phyloP scores from a whole-genome alignment of 2,888 invertebrate genomes.

The Polymixis lichenea region DNA sequence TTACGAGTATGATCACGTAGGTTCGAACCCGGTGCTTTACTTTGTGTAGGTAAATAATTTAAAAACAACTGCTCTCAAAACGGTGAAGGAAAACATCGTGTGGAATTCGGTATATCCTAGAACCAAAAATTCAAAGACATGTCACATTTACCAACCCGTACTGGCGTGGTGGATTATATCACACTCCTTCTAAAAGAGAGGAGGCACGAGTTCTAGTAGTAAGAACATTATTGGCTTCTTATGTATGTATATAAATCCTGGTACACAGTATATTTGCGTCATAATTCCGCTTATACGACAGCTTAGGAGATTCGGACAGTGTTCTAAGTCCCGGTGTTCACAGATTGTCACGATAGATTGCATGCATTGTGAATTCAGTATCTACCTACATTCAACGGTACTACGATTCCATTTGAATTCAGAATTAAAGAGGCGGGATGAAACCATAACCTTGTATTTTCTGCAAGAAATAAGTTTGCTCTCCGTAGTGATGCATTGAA shows the following conservation, averaged over 20 bases:
- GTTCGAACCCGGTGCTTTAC: too few relatives aligned
- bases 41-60: too few relatives aligned
- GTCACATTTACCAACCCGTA: too few relatives aligned
- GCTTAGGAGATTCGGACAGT: not conserved
- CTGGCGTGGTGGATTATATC: too few relatives aligned
- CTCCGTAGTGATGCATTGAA: not conserved
- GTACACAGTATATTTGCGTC: slow-evolving; percentile 12
- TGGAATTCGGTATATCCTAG: too few relatives aligned
- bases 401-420: not conserved
- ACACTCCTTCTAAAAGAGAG: too few relatives aligned
- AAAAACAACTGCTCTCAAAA: too few relatives aligned
- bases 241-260: not conserved
- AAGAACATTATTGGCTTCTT: too few relatives aligned
- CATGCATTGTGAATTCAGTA: slow-evolving; percentile 5
- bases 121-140: too few relatives aligned
- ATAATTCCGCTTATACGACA: slow-evolving; percentile 10
- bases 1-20: too few relatives aligned
- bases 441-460: not conserved
- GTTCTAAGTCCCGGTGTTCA: slow-evolving; percentile 12
- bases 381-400: not conserved
- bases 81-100: too few relatives aligned
- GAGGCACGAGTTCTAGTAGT: too few relatives aligned
- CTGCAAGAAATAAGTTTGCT: slow-evolving; percentile 8
- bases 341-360: slow-evolving; percentile 22
- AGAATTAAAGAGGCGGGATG: not conserved